Evolutionary conservation across 2,888 invertebrate species (phyloP).

Genomic region (Drepana falcataria): DNA sequence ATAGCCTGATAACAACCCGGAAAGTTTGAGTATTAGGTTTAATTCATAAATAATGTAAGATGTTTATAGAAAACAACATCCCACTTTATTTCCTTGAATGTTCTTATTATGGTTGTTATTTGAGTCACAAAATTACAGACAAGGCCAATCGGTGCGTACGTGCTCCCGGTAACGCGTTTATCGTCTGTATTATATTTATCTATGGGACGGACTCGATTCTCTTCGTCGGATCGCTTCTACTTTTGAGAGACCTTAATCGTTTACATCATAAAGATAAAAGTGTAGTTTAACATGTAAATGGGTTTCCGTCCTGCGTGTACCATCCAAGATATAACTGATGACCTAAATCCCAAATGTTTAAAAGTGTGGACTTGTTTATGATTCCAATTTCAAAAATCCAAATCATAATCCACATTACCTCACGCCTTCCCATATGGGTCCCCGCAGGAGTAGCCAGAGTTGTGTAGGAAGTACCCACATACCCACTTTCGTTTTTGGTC

Average conservation of each 20-base stretch:
- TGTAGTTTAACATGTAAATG: background rate
- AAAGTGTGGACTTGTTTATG: background rate
- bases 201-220: conserved; percentile 2
- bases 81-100: background rate
- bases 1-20: background rate
- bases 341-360: background rate
- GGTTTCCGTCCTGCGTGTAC: background rate
- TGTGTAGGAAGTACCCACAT: too few species aligned
- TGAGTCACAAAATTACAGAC: conserved; percentile 22
- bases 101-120: conserved; percentile 16
- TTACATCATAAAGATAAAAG: background rate
- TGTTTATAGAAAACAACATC: background rate
- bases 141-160: conserved; percentile 46
- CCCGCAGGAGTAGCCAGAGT: too few species aligned
- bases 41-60: background rate
- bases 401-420: too few species aligned
- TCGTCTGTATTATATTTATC: conserved; percentile 9
- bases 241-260: background rate
- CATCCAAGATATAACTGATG: background rate
- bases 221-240: background rate
- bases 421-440: too few species aligned
- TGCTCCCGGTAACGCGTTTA: conserved; percentile 37
- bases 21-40: background rate
- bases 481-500: too few species aligned
- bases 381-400: too few species aligned